Percentiles rank a stretch among this genome's conserved stretches.
These are phyloP conservation scores for Sclerurus mexicanus DNA, from an alignment of 2,113 vertebrate species.

Conservation along the genomic window DNA sequence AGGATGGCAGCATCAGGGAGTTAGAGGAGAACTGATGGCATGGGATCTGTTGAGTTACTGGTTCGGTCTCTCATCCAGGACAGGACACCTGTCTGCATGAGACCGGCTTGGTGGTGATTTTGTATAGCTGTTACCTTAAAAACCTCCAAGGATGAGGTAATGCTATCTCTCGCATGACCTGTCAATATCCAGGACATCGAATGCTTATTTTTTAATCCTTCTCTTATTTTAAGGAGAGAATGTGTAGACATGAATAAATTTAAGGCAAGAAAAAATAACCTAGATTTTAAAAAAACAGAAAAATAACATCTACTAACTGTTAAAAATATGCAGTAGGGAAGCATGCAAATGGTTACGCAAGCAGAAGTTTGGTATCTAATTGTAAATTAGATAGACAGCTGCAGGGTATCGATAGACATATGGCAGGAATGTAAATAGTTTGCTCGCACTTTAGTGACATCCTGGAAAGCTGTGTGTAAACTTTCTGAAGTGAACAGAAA, in stretches of 20 bases:
- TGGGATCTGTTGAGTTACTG: background rate
- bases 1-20: background rate
- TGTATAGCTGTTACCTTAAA: background rate
- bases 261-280: background rate
- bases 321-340: background rate
- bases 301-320: background rate
- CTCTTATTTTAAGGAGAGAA: background rate
- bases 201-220: background rate
- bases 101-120: background rate
- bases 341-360: slow-evolving; percentile 27
- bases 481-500: slow-evolving; percentile 24
- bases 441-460: slow-evolving; percentile 35
- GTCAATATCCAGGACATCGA: fast-evolving
- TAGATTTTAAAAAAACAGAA: background rate
- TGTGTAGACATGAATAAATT: background rate
- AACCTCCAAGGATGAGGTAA: background rate
- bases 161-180: background rate
- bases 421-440: slow-evolving; percentile 51
- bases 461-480: slow-evolving; percentile 54
- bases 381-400: slow-evolving; percentile 47
- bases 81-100: background rate
- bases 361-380: slow-evolving; percentile 23
- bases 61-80: background rate
- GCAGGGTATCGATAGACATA: slow-evolving; percentile 24
- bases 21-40: background rate